Conservation (phyloP, 2,888 invertebrate genomes). For the Dicyrtomina minuta region DNA sequence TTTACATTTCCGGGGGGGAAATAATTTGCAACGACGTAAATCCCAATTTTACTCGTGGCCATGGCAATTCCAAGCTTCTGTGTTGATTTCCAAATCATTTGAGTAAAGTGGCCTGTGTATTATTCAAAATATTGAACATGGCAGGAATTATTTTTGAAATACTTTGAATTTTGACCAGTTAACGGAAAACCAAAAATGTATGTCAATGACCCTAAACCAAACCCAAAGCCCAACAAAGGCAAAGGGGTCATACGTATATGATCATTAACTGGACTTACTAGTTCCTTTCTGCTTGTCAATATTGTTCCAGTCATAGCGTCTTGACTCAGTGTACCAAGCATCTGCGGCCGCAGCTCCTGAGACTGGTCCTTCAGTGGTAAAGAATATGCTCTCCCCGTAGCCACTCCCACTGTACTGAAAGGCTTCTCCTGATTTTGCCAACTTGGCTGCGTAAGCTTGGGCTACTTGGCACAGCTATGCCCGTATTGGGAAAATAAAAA, state of each 20-base stretch:
- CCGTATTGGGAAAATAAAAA: no score
- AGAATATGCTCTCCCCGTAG: conserved; percentile 1
- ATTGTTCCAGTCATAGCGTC: background rate
- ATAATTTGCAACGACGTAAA: background rate
- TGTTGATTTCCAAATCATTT: background rate
- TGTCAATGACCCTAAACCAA: no score
- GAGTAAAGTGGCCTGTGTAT: background rate
- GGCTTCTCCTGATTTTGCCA: background rate
- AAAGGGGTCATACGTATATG: no score
- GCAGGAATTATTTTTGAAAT: no score
- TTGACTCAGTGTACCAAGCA: background rate
- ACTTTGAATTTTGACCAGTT: no score
- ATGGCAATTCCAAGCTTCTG: conserved; percentile 1
- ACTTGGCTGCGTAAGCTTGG: background rate
- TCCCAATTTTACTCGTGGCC: background rate
- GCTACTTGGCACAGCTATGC: background rate
- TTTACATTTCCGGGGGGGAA: no score
- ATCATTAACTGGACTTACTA: no score
- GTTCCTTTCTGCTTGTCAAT: background rate
- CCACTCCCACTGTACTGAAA: background rate
- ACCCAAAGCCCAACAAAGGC: no score
- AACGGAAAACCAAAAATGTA: no score
- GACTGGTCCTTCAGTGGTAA: background rate
- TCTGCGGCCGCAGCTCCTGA: background rate
- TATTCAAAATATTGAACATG: no score